Evolutionary conservation across 2,113 vertebrate genomes (phyloP).

Genomic region (Ageneiosus marmoratus): DNA sequence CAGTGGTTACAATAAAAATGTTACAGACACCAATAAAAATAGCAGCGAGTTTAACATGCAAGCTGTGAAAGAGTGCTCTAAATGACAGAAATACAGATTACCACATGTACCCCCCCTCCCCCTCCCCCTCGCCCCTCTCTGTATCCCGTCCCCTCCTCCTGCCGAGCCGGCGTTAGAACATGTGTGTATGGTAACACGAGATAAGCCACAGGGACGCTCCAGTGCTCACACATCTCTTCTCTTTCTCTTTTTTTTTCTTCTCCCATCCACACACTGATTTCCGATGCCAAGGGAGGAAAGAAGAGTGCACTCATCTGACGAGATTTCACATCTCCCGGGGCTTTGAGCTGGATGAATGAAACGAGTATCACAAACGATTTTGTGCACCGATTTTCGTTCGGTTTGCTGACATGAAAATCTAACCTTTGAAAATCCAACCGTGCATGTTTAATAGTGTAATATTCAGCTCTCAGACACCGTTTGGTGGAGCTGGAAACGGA

Average conservation of each 20-base stretch:
- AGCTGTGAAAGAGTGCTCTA: not conserved
- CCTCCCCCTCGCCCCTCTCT: too few species aligned
- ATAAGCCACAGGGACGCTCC: slow-evolving; percentile 8
- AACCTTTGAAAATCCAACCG: not conserved
- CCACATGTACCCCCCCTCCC: not conserved
- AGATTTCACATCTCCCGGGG: not conserved
- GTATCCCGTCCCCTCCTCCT: not conserved
- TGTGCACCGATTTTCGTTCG: not conserved
- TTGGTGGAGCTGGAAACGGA: too few species aligned
- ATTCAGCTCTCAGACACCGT: too few species aligned
- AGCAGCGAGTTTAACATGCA: not conserved
- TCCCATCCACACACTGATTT: not conserved
- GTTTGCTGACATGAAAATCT: not conserved
- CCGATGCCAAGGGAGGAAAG: not conserved
- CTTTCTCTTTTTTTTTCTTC: not conserved
- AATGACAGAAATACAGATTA: not conserved
- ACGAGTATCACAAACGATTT: not conserved
- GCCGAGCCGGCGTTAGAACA: not conserved
- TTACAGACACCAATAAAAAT: not conserved
- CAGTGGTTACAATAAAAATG: too few species aligned
- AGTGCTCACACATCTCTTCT: not conserved
- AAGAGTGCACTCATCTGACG: not conserved
- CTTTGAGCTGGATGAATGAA: too few species aligned
- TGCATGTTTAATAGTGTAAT: too few species aligned
- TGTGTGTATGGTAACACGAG: slow-evolving; percentile 9